Evolutionary conservation across 2,113 vertebrate genomes (phyloP).

Genomic region (Blennius ocellaris): DNA sequence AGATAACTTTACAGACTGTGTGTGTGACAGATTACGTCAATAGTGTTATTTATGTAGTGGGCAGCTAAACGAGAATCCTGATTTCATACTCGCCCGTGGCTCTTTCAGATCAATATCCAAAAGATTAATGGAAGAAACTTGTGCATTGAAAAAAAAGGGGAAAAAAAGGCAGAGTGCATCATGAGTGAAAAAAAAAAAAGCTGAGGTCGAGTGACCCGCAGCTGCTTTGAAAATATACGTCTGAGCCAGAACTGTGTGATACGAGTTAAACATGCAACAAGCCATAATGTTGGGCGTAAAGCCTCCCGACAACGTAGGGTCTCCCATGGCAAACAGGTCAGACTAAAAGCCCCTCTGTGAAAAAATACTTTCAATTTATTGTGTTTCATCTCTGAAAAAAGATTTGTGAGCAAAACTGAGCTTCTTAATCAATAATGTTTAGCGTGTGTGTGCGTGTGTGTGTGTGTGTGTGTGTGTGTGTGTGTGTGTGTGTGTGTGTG

Average conservation of each 20-base stretch:
- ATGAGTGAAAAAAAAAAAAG: not conserved
- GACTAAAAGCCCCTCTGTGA: too few species aligned
- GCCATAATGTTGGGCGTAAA: too few species aligned
- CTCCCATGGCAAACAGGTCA: too few species aligned
- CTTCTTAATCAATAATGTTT: conserved; percentile 4
- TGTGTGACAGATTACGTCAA: conserved; percentile 12
- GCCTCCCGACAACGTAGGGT: too few species aligned
- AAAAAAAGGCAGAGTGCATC: not conserved
- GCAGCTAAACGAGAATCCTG: conserved; percentile 40
- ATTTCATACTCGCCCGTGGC: conserved; percentile 52
- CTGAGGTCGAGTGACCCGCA: not conserved
- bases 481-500: too few species aligned
- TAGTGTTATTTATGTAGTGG: conserved; percentile 43
- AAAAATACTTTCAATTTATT: not conserved
- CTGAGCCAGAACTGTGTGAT: not conserved
- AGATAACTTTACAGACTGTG: not conserved
- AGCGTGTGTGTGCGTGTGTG: too few species aligned
- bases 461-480: too few species aligned
- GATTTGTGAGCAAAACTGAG: not conserved
- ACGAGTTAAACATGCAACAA: not conserved
- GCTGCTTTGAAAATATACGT: not conserved
- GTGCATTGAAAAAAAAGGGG: not conserved
- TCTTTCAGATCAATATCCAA: conserved; percentile 49
- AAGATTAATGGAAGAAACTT: conserved; percentile 14
- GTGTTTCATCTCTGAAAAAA: conserved; percentile 1